phyloP scores from a whole-genome alignment of 1,140 invertebrate genomes.

The Pseudomyrmex concolor region DNA sequence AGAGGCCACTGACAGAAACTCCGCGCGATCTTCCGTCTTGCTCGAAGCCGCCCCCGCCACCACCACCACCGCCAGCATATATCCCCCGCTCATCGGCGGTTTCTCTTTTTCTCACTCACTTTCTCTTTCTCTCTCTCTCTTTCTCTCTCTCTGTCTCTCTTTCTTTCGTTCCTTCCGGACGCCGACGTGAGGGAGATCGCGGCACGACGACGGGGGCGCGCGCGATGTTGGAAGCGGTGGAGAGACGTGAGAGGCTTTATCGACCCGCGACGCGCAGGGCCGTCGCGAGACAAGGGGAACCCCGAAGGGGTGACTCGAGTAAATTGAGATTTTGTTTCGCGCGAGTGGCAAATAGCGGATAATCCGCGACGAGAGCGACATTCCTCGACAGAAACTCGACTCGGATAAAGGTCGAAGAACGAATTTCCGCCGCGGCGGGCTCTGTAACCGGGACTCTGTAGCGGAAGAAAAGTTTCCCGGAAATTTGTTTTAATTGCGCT shows the following conservation, averaged over 20 bases:
- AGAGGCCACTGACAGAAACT: constrained; percentile 78
- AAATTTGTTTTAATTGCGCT: too few relatives aligned
- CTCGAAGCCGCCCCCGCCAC: constrained; percentile 41
- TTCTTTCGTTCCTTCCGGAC: neutral
- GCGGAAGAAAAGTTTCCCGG: too few relatives aligned
- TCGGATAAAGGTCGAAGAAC: neutral
- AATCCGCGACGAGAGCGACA: neutral
- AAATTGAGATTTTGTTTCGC: constrained; percentile 37
- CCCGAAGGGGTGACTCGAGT: constrained; percentile 31
- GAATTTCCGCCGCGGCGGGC: neutral
- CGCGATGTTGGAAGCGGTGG: neutral
- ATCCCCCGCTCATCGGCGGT: neutral
- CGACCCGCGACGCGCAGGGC: constrained; percentile 67
- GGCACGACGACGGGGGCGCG: neutral
- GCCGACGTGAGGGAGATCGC: neutral
- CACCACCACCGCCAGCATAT: neutral
- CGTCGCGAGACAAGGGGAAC: constrained; percentile 35
- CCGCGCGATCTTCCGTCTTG: constrained; percentile 56
- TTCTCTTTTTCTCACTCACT: constrained; percentile 25
- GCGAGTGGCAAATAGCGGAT: neutral
- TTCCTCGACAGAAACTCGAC: neutral
- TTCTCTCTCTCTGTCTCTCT: constrained; percentile 18
- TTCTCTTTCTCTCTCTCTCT: constrained; percentile 4
- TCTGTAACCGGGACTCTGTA: too few relatives aligned
- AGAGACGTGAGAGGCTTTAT: constrained; percentile 71